These are phyloP conservation scores for Lamprologus lemairii DNA, from an alignment of 2,113 vertebrate genomes.

Conservation along the genomic window DNA sequence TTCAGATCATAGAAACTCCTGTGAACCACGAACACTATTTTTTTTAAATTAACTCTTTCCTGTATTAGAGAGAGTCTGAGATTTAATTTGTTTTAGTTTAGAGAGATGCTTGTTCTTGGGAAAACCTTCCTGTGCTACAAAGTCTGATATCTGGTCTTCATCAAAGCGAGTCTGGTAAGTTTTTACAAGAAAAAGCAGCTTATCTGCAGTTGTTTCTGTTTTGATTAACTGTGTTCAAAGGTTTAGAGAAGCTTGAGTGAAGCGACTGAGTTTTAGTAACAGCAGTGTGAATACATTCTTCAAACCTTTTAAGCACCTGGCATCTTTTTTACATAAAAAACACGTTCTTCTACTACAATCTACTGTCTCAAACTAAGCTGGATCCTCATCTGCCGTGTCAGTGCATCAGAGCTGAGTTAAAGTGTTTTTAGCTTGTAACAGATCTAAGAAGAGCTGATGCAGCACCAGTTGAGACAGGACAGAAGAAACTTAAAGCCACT, in stretches of 20 bases:
- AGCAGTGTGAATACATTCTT: neutral
- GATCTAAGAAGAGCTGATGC: slow-evolving; percentile 27
- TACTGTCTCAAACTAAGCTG: neutral
- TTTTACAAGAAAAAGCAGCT: neutral
- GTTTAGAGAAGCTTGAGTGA: neutral
- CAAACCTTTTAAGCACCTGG: neutral
- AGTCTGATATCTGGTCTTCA: neutral
- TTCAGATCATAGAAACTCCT: neutral
- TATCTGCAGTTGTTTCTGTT: neutral
- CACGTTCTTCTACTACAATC: accelerated
- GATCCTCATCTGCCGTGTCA: neutral
- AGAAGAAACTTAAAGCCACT: slow-evolving; percentile 2
- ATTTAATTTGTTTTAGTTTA: neutral
- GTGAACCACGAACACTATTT: neutral
- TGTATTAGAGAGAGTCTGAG: neutral
- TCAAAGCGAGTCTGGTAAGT: neutral
- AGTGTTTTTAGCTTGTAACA: neutral
- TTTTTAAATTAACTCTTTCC: neutral
- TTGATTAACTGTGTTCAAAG: neutral
- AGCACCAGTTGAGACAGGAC: neutral
- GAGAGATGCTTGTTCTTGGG: neutral
- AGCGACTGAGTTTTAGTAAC: neutral
- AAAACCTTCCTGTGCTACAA: neutral
- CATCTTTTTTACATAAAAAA: neutral
- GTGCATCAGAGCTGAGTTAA: neutral